These are phyloP conservation scores for Drosophila mayri DNA, from an alignment of 1,140 invertebrate species.

Conservation along the genomic window DNA sequence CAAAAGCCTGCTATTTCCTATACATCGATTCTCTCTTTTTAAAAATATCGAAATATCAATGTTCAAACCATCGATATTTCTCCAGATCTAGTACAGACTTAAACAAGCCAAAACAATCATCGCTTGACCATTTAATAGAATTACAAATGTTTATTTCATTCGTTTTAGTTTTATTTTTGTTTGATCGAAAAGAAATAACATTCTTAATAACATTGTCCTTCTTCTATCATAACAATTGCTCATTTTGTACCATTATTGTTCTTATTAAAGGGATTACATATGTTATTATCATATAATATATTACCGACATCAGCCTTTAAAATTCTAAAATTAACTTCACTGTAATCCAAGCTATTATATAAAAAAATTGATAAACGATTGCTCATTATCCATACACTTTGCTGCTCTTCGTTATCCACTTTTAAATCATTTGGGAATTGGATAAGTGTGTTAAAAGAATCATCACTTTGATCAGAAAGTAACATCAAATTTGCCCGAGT, in stretches of 20 bases:
- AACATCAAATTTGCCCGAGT: slow-evolving; percentile 86
- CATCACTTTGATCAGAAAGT: slow-evolving; percentile 86
- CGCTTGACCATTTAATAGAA: background rate
- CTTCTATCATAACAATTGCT: slow-evolving; percentile 55
- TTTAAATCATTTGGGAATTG: slow-evolving; percentile 92
- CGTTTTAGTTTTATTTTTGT: background rate
- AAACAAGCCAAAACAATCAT: no score
- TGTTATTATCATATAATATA: slow-evolving; percentile 87
- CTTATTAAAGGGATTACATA: slow-evolving; percentile 88
- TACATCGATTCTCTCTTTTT: no score
- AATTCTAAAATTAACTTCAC: slow-evolving; percentile 90
- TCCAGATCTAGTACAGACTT: no score
- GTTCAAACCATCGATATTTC: no score
- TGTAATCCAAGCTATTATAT: slow-evolving; percentile 88
- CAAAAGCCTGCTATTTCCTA: no score
- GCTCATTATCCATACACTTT: slow-evolving; percentile 91
- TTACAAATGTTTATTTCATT: background rate
- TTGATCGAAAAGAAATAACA: background rate
- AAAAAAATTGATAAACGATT: slow-evolving; percentile 91
- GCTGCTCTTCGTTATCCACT: slow-evolving; percentile 88
- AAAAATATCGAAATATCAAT: no score
- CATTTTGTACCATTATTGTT: slow-evolving; percentile 21
- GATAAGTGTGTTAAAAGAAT: slow-evolving; percentile 85
- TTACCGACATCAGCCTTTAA: slow-evolving; percentile 87
- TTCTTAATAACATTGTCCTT: slow-evolving; percentile 69